phyloP scores from a whole-genome alignment of 2,113 vertebrate genomes.

The Trematomus loennbergii region DNA sequence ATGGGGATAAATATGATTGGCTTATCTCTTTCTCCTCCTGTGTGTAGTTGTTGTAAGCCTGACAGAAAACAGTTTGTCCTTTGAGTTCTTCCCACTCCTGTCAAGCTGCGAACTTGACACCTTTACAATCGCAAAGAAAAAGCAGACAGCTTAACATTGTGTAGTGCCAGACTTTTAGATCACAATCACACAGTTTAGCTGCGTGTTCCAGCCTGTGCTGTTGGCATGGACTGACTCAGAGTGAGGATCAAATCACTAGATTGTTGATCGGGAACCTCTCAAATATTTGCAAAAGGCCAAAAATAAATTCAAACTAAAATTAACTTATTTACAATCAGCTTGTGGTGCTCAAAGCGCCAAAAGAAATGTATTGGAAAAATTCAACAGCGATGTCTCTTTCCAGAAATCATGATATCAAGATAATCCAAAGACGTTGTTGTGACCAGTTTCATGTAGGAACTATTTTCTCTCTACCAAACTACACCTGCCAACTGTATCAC shows the following conservation, averaged over 20 bases:
- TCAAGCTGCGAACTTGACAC: not conserved
- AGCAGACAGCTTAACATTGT: not conserved
- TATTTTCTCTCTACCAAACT: too few species aligned
- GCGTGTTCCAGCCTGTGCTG: slow-evolving; percentile 7
- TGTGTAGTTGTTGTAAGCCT: not conserved
- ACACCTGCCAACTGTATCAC: too few species aligned
- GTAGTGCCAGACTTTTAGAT: slow-evolving; percentile 2
- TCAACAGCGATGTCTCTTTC: too few species aligned
- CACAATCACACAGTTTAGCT: not conserved
- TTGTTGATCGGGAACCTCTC: not conserved
- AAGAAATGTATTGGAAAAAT: too few species aligned
- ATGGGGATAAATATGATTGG: not conserved
- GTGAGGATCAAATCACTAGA: not conserved
- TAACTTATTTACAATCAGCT: too few species aligned
- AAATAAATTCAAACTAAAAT: too few species aligned
- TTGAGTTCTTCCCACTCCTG: slow-evolving; percentile 1
- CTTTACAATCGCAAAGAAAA: not conserved
- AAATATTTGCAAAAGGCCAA: too few species aligned
- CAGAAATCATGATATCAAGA: too few species aligned
- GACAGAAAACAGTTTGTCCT: not conserved
- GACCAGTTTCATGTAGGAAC: too few species aligned
- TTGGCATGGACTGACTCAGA: not conserved
- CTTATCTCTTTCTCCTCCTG: not conserved
- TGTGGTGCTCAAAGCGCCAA: too few species aligned
- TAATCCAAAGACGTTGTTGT: too few species aligned